Conservation (phyloP, 2,797 vertebrate genomes). For the Phoeniculus purpureus region DNA sequence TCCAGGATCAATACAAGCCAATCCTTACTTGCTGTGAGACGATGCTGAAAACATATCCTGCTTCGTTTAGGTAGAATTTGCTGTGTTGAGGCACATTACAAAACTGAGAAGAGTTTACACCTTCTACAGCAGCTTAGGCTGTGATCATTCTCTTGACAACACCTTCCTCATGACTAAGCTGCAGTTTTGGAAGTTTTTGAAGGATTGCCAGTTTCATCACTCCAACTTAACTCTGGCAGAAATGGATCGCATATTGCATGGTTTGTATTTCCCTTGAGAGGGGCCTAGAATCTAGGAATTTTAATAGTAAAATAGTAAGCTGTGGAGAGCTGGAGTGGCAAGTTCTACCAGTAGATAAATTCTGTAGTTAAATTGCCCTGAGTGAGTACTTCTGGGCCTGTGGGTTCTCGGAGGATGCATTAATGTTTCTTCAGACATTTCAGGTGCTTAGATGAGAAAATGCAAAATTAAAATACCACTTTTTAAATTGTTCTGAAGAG, state of each 20-base stretch:
- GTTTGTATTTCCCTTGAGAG: conserved; percentile 65
- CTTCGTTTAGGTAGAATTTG: conserved; percentile 82
- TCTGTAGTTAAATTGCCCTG: not conserved
- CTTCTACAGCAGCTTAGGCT: conserved; percentile 89
- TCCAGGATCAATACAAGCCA: not conserved
- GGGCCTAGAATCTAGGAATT: not conserved
- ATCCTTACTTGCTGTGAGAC: not conserved
- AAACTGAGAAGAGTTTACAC: conserved; percentile 83
- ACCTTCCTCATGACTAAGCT: conserved; percentile 83
- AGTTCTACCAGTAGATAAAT: not conserved
- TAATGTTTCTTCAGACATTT: not conserved
- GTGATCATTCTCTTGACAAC: conserved; percentile 74
- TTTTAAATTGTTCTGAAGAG: not conserved
- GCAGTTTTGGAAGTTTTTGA: conserved; percentile 91
- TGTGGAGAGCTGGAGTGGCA: not conserved
- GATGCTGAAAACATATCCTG: not conserved
- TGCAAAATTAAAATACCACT: not conserved
- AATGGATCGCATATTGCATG: conserved; percentile 79
- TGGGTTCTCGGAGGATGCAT: not conserved
- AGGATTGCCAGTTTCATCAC: conserved; percentile 87
- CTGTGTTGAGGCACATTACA: conserved; percentile 78
- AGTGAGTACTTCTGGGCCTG: not conserved
- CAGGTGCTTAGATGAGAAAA: not conserved
- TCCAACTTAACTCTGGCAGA: conserved; percentile 80
- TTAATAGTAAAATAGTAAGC: not conserved